phyloP scores from a whole-genome alignment of 2,888 invertebrate species.

The Lissonota sp. region DNA sequence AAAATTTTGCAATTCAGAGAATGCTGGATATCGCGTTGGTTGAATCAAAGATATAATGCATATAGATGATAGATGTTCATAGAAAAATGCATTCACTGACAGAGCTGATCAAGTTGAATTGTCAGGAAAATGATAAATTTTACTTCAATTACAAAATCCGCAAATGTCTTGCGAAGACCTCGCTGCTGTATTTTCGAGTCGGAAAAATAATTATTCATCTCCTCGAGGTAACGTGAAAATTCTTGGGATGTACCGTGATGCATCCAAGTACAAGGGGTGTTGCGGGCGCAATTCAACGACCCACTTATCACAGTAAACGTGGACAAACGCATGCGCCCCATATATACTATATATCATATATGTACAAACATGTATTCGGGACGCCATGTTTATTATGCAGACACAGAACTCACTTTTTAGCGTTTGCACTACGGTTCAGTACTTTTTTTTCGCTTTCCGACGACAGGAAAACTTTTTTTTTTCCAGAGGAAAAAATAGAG shows the following conservation, averaged over 20 bases:
- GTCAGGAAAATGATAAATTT: not conserved
- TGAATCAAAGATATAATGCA: no score
- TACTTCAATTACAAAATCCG: not conserved
- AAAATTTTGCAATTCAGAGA: no score
- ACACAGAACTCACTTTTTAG: no score
- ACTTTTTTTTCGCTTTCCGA: not conserved
- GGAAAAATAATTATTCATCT: not conserved
- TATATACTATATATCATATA: not conserved
- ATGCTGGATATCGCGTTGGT: no score
- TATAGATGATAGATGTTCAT: not conserved
- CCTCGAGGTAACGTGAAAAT: conserved; percentile 19
- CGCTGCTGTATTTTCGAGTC: not conserved
- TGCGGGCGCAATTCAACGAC: conserved; percentile 35
- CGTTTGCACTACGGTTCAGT: no score
- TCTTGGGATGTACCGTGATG: conserved; percentile 4
- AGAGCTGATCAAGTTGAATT: not conserved
- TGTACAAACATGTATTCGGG: no score
- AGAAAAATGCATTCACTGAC: not conserved
- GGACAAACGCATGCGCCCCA: conserved; percentile 45
- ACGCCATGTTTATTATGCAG: no score
- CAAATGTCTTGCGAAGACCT: not conserved
- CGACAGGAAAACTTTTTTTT: not conserved
- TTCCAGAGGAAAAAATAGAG: not conserved
- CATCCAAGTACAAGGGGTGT: conserved; percentile 10
- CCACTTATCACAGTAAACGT: conserved; percentile 44